phyloP scores from a whole-genome alignment of 2,113 vertebrate species.

The Phrynocephalus versicolor region DNA sequence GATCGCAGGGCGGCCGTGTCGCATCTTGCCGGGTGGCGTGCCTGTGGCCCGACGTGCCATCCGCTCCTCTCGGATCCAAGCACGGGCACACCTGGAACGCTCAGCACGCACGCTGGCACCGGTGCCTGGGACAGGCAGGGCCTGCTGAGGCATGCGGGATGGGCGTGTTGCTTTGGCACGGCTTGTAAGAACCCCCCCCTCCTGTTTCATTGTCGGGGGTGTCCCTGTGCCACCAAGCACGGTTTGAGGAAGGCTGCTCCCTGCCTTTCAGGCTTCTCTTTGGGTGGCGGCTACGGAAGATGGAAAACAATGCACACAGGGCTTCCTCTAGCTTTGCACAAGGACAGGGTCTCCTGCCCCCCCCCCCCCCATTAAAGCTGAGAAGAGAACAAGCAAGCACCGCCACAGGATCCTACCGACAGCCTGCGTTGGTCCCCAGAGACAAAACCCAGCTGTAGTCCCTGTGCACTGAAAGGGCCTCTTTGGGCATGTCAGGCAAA shows the following conservation, averaged over 20 bases:
- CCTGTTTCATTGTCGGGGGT: slow-evolving; percentile 72
- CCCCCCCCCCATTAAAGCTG: no score
- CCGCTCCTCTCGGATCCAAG: slow-evolving; percentile 62
- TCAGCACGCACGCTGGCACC: slow-evolving; percentile 62
- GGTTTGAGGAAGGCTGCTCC: slow-evolving; percentile 60
- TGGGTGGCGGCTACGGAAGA: no score
- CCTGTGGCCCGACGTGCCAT: slow-evolving; percentile 25
- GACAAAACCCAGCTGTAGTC: not conserved
- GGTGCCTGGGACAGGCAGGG: slow-evolving; percentile 61
- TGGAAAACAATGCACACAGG: no score
- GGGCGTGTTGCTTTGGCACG: slow-evolving; percentile 56
- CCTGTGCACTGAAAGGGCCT: not conserved
- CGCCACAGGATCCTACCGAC: not conserved
- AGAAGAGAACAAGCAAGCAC: no score
- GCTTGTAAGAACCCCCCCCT: slow-evolving; percentile 72
- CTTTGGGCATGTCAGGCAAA: not conserved
- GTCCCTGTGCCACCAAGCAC: slow-evolving; percentile 65
- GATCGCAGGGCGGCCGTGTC: no score
- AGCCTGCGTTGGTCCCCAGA: not conserved
- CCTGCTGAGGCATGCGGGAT: not conserved
- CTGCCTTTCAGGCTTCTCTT: no score
- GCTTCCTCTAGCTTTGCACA: no score
- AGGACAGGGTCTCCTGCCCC: no score
- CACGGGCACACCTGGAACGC: slow-evolving; percentile 54
- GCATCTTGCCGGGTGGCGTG: not conserved